These are phyloP conservation scores for Torymus aiolomorphi DNA, from an alignment of 2,888 invertebrate species.

Conservation along the genomic window DNA sequence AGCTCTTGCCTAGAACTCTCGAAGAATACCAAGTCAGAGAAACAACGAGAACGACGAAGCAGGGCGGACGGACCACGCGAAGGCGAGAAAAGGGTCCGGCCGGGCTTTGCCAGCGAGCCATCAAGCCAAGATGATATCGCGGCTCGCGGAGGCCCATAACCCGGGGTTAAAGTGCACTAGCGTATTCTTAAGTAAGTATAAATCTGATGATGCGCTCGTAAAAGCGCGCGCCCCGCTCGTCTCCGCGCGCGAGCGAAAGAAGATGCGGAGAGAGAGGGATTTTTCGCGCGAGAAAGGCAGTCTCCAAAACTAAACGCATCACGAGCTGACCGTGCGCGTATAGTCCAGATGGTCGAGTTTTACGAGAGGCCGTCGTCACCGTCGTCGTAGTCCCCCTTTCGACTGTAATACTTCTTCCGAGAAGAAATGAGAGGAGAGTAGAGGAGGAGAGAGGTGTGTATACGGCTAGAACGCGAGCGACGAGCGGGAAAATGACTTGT, in stretches of 20 bases:
- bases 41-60: background rate
- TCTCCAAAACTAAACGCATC: background rate
- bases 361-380: conserved; percentile 62
- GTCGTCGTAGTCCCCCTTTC: background rate
- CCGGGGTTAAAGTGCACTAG: conserved; percentile 62
- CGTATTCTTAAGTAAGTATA: conserved; percentile 73
- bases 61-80: conserved; percentile 7
- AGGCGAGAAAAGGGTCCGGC: conserved; percentile 52
- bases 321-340: conserved; percentile 50
- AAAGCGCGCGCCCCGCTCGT: conserved; percentile 63
- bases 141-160: conserved; percentile 58
- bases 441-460: too few species aligned
- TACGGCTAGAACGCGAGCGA: conserved; percentile 10
- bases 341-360: conserved; percentile 68
- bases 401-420: conserved; percentile 51
- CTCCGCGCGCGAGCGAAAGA: background rate
- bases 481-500: conserved; percentile 62
- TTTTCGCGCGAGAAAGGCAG: conserved; percentile 5
- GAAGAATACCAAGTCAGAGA: background rate
- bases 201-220: conserved; percentile 74
- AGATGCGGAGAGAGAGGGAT: conserved; percentile 10
- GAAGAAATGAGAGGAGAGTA: conserved; percentile 58
- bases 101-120: conserved; percentile 1
- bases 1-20: too few species aligned
- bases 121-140: conserved; percentile 58